Evolutionary conservation across 2,797 vertebrate species (phyloP), one percentile per base, ranked within the genome.

Genomic region (Acridotheres tristis): DNA sequence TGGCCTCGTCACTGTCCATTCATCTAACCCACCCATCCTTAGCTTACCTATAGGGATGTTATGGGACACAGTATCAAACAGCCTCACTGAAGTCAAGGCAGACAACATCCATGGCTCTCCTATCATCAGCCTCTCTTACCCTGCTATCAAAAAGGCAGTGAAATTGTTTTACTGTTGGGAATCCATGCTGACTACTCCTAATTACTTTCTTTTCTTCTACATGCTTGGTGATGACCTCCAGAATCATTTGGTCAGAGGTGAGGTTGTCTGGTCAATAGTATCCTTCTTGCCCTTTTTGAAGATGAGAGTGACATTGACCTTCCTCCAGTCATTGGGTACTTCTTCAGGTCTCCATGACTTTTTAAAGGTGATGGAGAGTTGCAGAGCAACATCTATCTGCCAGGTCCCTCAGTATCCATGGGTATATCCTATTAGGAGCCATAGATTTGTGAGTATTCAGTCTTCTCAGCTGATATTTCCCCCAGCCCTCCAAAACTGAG

Each of bases 401-500:
- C 23, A 19, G 0, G 5, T 47, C 13, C 25, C 16, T 47, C 58
- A 47, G 16, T 9, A n/a, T 4, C 4, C 0, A 0, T 29, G 23
- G 3, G 42, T 40, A 8, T 23, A 40, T 63, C 13, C 23, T 8
- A 9, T n/a, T 19, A 47, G 17, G n/a, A 6, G 2, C 11, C 4
- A 18, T n/a, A 15, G 8, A 16, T 65, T 47, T 29, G 25, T 34
- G 4, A 6, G 11, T 20, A 4, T 14, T 48, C 38, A 73, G 19
- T 48, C 30, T 73, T 16, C 16, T 62, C 25, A 40, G 58, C 13
- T 48, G 34, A 13, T 48, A 32, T 30, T 55, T 48, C 13, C 29
- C 16, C 10, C 51, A 20, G 10, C 13, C 23, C 9, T 62, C 9
- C 4, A 22, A 14, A 71, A 38, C 6, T 5, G 40, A 34, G 13